Base-by-base conservation (phyloP, 2,888 invertebrate genomes). In the Oscheius sp. region DNA sequence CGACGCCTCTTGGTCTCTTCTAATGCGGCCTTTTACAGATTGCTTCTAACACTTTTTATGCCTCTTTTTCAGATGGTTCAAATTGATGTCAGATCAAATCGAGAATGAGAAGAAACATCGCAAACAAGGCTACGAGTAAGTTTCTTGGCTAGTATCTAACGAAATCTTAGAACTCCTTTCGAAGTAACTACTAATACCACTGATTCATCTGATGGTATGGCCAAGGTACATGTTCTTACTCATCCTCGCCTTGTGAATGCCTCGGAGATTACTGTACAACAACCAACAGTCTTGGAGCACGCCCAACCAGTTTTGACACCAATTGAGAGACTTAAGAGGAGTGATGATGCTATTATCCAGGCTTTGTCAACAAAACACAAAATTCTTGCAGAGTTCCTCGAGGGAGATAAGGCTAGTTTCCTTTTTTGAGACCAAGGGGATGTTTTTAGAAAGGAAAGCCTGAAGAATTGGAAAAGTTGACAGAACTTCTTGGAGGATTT, bases 401-500 rank as follows among this genome's bases (percentile, higher is more conserved):
- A 74, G 1, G 76, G 75, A 25, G 80, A 80, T 37, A 70, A 74
- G 71, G 78, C 75, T 27, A 73, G 61, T 39, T n/a, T n/a, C 23
- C 25, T 23, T 39, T 58, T 1, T 10, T 58, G n/a, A 2, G 25
- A 10, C n/a, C 6, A 29, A 23, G 12, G 3, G 8, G 23, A 23
- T 50, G 15, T 17, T 75, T 77, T 63, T 50, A 82, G 80, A 75
- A 77, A 58, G 76, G 76, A n/a, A 75, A 78, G 25, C 58, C 71
- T 1, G 79, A 78, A 31, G 82, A 84, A 46, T 69, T 84, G 25
- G 82, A 80, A 27, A 86, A 73, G 74, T 55, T 92, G 92, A 94
- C 89, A 94, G 96, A 72, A 94, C 95, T 79, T 95, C 96, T 84
- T 93, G 93, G 89, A 89, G 94, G 95, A 73, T 91, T 92, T 76